These are phyloP conservation scores for Habroteleia sp. DNA, from an alignment of 2,888 invertebrate genomes.

Conservation along the genomic window DNA sequence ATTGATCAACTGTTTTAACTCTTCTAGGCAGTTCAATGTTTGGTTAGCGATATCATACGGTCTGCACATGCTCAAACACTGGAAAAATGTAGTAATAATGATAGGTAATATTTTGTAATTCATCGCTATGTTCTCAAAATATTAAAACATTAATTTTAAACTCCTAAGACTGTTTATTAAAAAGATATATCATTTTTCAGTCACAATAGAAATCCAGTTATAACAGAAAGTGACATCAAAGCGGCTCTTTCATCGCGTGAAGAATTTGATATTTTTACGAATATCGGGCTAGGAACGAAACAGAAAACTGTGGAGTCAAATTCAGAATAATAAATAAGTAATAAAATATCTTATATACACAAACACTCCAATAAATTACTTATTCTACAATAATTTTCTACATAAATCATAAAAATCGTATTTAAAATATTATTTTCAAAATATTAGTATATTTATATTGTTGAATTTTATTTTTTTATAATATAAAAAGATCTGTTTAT, in stretches of 20 bases:
- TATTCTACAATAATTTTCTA: too few species aligned
- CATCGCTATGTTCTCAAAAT: too few species aligned
- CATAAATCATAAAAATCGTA: too few species aligned
- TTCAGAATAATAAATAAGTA: conserved; percentile 13
- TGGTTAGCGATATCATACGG: conserved; percentile 74
- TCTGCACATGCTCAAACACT: conserved; percentile 73
- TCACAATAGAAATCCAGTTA: conserved; percentile 57
- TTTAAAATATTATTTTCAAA: too few species aligned
- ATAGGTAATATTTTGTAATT: too few species aligned
- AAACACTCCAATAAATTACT: too few species aligned
- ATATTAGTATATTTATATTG: too few species aligned
- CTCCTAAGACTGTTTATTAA: background rate
- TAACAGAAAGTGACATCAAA: conserved; percentile 73
- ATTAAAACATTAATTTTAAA: conserved; percentile 6
- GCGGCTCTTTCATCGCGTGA: conserved; percentile 73
- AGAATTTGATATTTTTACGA: conserved; percentile 78
- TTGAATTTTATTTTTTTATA: too few species aligned
- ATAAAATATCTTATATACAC: too few species aligned
- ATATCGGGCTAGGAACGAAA: conserved; percentile 72
- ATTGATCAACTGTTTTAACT: conserved; percentile 22
- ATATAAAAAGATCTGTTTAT: too few species aligned
- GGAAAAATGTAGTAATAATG: conserved; percentile 69
- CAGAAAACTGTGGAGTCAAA: conserved; percentile 26
- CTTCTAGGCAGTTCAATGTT: conserved; percentile 71
- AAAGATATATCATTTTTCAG: background rate